Conservation (phyloP, 1,140 invertebrate genomes). For the Tetramorium alpestre region DNA sequence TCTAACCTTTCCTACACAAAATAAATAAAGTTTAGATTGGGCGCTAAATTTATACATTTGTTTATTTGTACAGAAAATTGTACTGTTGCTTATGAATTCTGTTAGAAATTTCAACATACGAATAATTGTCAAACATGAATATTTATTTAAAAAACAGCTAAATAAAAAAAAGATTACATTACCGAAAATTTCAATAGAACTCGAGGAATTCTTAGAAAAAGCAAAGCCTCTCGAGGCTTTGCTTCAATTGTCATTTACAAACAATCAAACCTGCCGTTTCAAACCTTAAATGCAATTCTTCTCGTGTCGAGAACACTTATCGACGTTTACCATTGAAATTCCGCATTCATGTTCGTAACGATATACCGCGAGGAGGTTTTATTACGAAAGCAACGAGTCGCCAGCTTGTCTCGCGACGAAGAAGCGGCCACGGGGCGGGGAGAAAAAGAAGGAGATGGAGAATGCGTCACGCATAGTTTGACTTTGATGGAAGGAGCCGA, state of each 20-base stretch:
- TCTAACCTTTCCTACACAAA: not conserved
- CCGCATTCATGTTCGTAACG: constrained; percentile 4
- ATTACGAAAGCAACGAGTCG: constrained; percentile 74
- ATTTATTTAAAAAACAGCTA: not conserved
- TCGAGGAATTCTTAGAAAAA: not conserved
- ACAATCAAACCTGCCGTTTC: not conserved
- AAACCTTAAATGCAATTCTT: constrained; percentile 6
- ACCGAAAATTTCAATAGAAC: not conserved
- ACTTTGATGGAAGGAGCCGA: constrained; percentile 71
- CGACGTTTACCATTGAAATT: constrained; percentile 27
- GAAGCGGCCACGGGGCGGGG: constrained; percentile 51
- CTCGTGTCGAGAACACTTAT: constrained; percentile 8
- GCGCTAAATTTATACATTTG: not conserved
- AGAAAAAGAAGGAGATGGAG: constrained; percentile 65
- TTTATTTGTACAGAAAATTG: not conserved
- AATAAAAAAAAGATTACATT: not conserved
- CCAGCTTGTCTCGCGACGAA: constrained; percentile 71
- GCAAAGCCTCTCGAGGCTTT: not conserved
- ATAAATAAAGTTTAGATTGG: not conserved
- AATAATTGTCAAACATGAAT: not conserved
- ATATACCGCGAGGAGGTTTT: constrained; percentile 18
- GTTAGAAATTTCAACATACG: not conserved
- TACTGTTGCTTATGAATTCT: not conserved
- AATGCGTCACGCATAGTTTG: constrained; percentile 71
- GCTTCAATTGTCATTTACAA: constrained; percentile 3